These are phyloP conservation scores for Atlantisia rogersi DNA, from an alignment of 2,113 vertebrate species.

Conservation along the genomic window DNA sequence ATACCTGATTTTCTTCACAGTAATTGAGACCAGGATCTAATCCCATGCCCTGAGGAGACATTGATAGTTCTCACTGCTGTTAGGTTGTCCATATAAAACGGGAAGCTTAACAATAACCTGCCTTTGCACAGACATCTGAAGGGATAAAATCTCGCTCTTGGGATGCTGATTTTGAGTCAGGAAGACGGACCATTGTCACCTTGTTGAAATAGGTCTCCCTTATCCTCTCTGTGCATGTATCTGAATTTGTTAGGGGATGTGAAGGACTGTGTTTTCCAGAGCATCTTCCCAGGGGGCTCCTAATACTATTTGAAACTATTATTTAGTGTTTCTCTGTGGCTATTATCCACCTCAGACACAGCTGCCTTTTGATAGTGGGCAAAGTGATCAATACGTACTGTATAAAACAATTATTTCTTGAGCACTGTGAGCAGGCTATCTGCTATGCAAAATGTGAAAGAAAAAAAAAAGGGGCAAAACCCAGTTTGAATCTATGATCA, in stretches of 20 bases:
- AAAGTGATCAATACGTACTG: conserved; percentile 37
- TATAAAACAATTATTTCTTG: conserved; percentile 31
- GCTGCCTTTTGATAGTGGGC: not conserved
- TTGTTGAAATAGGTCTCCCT: conserved; percentile 14
- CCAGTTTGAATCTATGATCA: not conserved
- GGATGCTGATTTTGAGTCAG: not conserved
- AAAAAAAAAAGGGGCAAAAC: not conserved
- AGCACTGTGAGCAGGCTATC: not conserved
- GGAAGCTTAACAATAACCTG: not conserved
- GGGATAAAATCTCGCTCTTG: not conserved
- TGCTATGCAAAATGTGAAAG: not conserved
- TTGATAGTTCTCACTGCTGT: not conserved
- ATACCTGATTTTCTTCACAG: conserved; percentile 32
- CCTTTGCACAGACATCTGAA: not conserved
- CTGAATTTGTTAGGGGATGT: not conserved
- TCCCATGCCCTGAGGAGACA: not conserved
- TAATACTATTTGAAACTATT: conserved; percentile 24
- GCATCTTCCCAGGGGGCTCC: not conserved
- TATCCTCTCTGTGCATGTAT: not conserved
- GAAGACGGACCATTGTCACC: not conserved
- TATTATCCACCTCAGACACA: conserved; percentile 1
- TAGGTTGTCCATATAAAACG: not conserved
- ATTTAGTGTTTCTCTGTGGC: conserved; percentile 13
- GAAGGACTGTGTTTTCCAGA: conserved; percentile 4
- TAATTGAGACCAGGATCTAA: conserved; percentile 12